phyloP scores from a whole-genome alignment of 2,888 invertebrate species.

The Notodonta dromedarius region DNA sequence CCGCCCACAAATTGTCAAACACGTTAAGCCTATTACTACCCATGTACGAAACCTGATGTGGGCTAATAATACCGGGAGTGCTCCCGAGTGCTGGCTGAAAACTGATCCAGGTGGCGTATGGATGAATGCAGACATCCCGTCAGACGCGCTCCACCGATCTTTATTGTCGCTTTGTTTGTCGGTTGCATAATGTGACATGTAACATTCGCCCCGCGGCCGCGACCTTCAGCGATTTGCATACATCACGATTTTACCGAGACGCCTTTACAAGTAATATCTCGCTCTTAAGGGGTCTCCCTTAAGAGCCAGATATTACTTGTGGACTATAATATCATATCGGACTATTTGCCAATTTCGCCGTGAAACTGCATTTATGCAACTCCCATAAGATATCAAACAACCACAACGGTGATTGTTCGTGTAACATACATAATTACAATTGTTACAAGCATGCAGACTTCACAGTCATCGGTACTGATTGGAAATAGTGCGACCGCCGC shows the following conservation, averaged over 20 bases:
- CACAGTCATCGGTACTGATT: neutral
- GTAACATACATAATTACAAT: neutral
- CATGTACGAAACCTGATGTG: slow-evolving; percentile 10
- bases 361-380: too few species aligned
- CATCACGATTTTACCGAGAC: slow-evolving; percentile 5
- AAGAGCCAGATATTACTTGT: too few species aligned
- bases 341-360: too few species aligned
- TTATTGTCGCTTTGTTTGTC: slow-evolving; percentile 40
- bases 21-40: slow-evolving; percentile 5
- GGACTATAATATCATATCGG: neutral
- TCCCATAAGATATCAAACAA: too few species aligned
- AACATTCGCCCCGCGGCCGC: slow-evolving; percentile 8
- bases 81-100: slow-evolving; percentile 21
- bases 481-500: neutral
- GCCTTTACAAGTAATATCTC: neutral
- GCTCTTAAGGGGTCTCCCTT: slow-evolving; percentile 1
- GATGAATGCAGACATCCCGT: slow-evolving; percentile 28
- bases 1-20: slow-evolving; percentile 1
- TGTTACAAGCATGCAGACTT: neutral
- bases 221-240: slow-evolving; percentile 24
- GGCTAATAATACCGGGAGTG: neutral
- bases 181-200: slow-evolving; percentile 26
- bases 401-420: neutral
- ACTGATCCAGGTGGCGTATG: slow-evolving; percentile 20
- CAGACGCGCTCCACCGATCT: slow-evolving; percentile 37